Conservation (phyloP, 2,113 vertebrate genomes). For the Megalops atlanticus region DNA sequence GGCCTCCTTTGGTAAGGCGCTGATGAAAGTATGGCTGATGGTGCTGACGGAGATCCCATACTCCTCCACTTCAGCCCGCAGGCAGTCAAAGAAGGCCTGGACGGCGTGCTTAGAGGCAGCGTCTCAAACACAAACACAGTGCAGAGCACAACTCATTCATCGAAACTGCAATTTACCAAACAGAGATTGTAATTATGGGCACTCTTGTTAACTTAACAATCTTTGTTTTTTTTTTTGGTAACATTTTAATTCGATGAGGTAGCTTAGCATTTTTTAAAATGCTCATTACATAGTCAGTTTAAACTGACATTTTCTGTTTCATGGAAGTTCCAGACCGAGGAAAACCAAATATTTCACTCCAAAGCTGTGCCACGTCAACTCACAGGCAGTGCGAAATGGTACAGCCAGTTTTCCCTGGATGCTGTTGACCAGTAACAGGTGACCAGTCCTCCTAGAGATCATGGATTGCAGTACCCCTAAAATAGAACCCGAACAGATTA, state of each 20-base stretch:
- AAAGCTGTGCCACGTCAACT: conserved; percentile 58
- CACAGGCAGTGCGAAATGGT: conserved; percentile 92
- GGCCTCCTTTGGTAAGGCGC: conserved; percentile 50
- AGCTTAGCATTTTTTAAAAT: too few species aligned
- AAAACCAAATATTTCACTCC: background rate
- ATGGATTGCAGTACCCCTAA: conserved; percentile 89
- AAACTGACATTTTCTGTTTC: background rate
- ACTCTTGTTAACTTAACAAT: background rate
- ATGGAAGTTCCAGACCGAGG: background rate
- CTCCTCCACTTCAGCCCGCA: conserved; percentile 91
- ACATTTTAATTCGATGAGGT: background rate
- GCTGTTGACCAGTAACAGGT: conserved; percentile 87
- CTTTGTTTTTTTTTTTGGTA: conserved; percentile 18
- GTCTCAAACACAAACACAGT: conserved; percentile 66
- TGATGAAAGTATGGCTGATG: conserved; percentile 90
- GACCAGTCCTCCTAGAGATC: conserved; percentile 89
- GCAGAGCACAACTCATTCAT: background rate
- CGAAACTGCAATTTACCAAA: background rate
- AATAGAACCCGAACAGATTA: conserved; percentile 27
- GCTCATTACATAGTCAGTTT: too few species aligned
- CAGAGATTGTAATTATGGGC: background rate
- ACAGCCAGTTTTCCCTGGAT: conserved; percentile 91
- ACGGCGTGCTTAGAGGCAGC: conserved; percentile 92
- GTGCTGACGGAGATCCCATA: conserved; percentile 87
- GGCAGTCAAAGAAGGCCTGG: conserved; percentile 94